Evolutionary conservation across 2,113 vertebrate genomes (phyloP), one percentile per base, ranked within the genome.

Genomic region (Chaenogobius annularis): DNA sequence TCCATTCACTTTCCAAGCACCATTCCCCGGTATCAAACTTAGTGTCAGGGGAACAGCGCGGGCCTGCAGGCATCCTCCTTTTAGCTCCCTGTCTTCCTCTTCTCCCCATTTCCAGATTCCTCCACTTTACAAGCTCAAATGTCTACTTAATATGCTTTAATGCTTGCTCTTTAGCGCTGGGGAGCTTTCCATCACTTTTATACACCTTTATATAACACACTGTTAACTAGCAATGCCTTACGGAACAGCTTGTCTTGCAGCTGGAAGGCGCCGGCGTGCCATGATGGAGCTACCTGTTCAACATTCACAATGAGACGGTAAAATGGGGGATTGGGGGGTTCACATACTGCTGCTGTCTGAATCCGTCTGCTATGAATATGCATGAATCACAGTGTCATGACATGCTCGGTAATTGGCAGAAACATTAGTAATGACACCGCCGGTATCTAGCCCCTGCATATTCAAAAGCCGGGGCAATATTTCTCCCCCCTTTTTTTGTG

Each of bases 101-200:
- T 40, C 84, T 88, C 90, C 90, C 91, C 88, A 92, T 92, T 92
- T 91, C 91, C 90, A 83, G 90, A 90, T 86, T 14, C 26, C 23
- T 88, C 85, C 87, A 84, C 91, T 90, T 93, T 92, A 92, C 92
- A 92, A 92, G 92, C 92, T 90, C 91, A 93, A 94, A 93, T 90
- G 93, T 94, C 92, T 93, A 93, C 92, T 94, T 94, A 94, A 94
- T 94, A 93, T 94, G 92, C 92, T 94, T 94, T 94, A 94, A 94
- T 94, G 91, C 91, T 83, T 93, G 92, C 92, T 92, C 92, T 92
- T 90, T 90, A 85, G 92, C 93, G 90, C 91, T 84, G 72, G 88
- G 83, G 87, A 91, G 90, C 89, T 87, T 91, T 94, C 90, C 91
- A 94, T 94, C 93, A 94, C 90, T 92, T 94, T 93, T 93, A 94